Conservation (phyloP, 2,888 invertebrate species). For the Diploptera punctata region DNA sequence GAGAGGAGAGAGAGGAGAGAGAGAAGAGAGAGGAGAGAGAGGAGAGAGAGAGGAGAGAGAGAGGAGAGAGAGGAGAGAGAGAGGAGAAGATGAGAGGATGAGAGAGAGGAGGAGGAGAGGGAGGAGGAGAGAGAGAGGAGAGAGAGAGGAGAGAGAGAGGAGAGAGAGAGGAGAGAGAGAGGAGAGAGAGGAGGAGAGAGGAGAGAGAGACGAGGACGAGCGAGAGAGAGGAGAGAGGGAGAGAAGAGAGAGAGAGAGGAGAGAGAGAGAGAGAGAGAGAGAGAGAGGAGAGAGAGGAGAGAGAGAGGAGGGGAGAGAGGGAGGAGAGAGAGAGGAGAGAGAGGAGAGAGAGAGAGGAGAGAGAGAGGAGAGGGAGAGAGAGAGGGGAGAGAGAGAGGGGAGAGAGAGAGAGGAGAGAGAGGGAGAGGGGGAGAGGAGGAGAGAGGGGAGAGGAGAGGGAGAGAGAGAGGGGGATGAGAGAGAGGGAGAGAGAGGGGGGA, state of each 20-base stretch:
- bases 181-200: background rate
- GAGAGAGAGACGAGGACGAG: background rate
- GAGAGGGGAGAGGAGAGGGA: no score
- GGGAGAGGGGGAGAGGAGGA: background rate
- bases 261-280: background rate
- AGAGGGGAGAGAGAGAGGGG: background rate
- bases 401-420: background rate
- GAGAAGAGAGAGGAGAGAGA: background rate
- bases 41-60: background rate
- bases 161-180: no score
- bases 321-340: background rate
- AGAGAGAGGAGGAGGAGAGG: background rate
- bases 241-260: background rate
- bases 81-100: background rate
- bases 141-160: background rate
- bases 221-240: background rate
- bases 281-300: background rate
- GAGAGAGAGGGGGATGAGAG: background rate
- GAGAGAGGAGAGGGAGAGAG: background rate
- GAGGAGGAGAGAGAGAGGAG: background rate
- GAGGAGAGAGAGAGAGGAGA: background rate
- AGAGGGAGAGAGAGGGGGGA: no score
- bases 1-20: background rate
- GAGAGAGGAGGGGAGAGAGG: background rate
- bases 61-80: background rate